Base-by-base conservation (phyloP, 2,113 vertebrate species). In the Corythornis madagascariensis region DNA sequence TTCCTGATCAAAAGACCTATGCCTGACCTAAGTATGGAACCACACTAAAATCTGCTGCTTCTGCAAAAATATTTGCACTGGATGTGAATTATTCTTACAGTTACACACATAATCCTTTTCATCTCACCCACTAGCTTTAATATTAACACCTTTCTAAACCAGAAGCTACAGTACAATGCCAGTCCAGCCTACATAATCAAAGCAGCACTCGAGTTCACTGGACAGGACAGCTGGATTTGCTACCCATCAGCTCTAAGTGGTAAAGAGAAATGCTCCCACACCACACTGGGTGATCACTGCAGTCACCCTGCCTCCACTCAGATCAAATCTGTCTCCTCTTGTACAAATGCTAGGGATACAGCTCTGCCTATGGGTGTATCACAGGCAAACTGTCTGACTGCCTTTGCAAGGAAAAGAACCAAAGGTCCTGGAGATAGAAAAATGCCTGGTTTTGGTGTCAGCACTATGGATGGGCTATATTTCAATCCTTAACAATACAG, bases 41-140 rank as follows among this genome's bases (percentile, higher is more conserved):
- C 17, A 69, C 35, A 88, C 47, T 38, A 57, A 92, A 81, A 89
- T 73, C 72, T 83, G 56, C 47, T 61, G 29, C 60, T 86, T 82
- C 57, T 87, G 47, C 65, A 78, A 42, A 42, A 84, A 3, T 64
- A 75, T 64, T 96, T 78, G 48, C 19, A 60, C 29, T 75, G n/a
- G 43, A 72, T 60, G 28, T 67, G 78, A 72, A 47, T 1, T 82
- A 43, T 40, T 26, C 19, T 66, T 60, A n/a, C 9, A 84, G 55
- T 60, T 69, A 66, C 16, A 64, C 14, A 40, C 19, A 29, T 18
- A 59, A 84, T 63, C 20, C 29, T 77, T 71, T 55, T 55, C 42
- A 55, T 35, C 42, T 93, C 65, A 14, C 28, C 22, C 20, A 64
- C 74, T 60, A 50, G 26, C 38, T 69, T 86, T 26, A 75, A 42